Base-by-base conservation (phyloP, 2,888 invertebrate species). In the Heteropelma amictum region DNA sequence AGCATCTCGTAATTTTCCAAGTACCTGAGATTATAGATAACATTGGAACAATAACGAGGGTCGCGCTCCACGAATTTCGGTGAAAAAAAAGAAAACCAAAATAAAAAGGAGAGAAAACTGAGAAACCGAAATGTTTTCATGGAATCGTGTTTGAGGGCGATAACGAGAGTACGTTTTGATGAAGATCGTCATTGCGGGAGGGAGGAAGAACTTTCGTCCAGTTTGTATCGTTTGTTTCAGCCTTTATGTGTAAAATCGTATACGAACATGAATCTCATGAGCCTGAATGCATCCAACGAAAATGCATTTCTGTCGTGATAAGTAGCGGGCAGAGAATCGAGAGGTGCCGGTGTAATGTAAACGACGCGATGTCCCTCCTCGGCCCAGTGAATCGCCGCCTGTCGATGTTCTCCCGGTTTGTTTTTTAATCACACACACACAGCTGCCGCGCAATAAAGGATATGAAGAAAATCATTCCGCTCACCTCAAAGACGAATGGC, bases 191-290 rank as follows among this genome's bases (percentile, higher is more conserved):
- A n/a, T n/a, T n/a, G n/a, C n/a, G n/a, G n/a, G n/a, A n/a, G n/a
- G n/a, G n/a, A n/a, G n/a, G n/a, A n/a, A n/a, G n/a, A n/a, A n/a
- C n/a, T 49, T 26, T 49, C 49, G 12, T n/a, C 5, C 4, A n/a
- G 6, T 1, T 10, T 3, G n/a, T 4, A 8, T 49, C 26, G 12
- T 2, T 49, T 3, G 8, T 17, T 45, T 19, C 10, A 19, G 3
- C 10, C n/a, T 17, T 14, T 8, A 19, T 14, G 1, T 42, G 12
- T 33, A 3, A 1, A 1, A 21, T 17, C 1, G 23, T 33, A 14
- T 51, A 71, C 84, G 82, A 80, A 89, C 89, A 88, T 83, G 78
- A 89, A 88, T 81, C 83, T 85, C 65, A 89, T 86, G 73, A 85
- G 76, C 65, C 83, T 84, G 53, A 86, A 83, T 58, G 82, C 78